These are phyloP conservation scores for Orthonevra nobilis DNA, from an alignment of 2,888 invertebrate genomes.

Conservation along the genomic window DNA sequence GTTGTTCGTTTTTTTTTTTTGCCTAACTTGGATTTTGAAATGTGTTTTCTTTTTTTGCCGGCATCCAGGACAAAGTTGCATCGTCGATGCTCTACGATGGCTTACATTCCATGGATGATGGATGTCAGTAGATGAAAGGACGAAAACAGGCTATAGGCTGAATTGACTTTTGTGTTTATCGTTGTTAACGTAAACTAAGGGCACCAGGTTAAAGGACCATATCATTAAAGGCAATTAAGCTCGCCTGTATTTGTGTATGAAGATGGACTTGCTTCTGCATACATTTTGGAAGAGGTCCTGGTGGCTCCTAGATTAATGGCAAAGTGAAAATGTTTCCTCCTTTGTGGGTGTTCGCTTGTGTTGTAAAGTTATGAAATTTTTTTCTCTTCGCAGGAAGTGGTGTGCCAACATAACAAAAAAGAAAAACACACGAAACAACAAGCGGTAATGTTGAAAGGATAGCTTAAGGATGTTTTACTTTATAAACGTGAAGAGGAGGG, in stretches of 20 bases:
- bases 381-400: not conserved
- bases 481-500: conserved; percentile 23
- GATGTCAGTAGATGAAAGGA: conserved; percentile 40
- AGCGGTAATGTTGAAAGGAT: conserved; percentile 46
- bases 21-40: conserved; percentile 1
- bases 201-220: conserved; percentile 45
- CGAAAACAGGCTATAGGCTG: conserved; percentile 30
- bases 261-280: not conserved
- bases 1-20: conserved; percentile 36
- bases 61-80: conserved; percentile 52
- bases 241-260: conserved; percentile 1
- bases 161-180: conserved; percentile 30
- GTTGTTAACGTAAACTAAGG: conserved; percentile 14
- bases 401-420: not conserved
- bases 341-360: conserved; percentile 36
- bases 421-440: conserved; percentile 37
- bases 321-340: conserved; percentile 30
- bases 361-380: conserved; percentile 30
- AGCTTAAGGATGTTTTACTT: conserved; percentile 48
- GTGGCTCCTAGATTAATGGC: too few species aligned
- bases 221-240: conserved; percentile 51
- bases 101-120: conserved; percentile 52
- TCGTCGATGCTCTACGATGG: conserved; percentile 24
- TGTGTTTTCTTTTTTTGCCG: not conserved
- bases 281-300: not conserved